Conservation (phyloP, 2,113 vertebrate species). For the Triplophysa siluroides region DNA sequence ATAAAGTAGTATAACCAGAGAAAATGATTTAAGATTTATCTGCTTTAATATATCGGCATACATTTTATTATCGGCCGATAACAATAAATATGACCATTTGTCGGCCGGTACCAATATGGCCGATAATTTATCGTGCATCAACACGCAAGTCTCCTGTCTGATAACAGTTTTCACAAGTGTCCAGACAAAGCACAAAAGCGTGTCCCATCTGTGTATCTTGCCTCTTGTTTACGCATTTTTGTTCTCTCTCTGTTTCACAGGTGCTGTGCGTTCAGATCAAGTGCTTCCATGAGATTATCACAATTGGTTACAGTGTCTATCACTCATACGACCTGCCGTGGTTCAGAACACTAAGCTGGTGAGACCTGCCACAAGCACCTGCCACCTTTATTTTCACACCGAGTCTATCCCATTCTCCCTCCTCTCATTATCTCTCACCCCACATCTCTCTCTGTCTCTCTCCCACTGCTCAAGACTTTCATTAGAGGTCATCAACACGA, state of each 20-base stretch:
- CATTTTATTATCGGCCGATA: too few relatives aligned
- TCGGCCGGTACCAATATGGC: too few relatives aligned
- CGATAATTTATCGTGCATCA: too few relatives aligned
- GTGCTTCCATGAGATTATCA: constrained; percentile 98
- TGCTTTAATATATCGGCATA: too few relatives aligned
- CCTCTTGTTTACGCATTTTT: not conserved
- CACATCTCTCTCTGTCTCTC: not conserved
- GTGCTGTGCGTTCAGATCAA: constrained; percentile 98
- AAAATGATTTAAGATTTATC: too few relatives aligned
- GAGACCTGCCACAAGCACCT: constrained; percentile 56
- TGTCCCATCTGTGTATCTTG: not conserved
- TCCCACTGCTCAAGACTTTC: not conserved
- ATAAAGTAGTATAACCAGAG: too few relatives aligned
- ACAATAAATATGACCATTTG: too few relatives aligned
- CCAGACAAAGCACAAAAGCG: too few relatives aligned
- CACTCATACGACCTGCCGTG: constrained; percentile 97
- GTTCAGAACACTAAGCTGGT: constrained; percentile 98
- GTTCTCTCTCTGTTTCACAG: constrained; percentile 65
- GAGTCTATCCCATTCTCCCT: not conserved
- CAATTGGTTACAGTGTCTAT: constrained; percentile 96
- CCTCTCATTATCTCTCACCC: constrained; percentile 11
- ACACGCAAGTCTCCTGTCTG: too few relatives aligned
- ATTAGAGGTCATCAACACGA: constrained; percentile 8
- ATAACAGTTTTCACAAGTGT: too few relatives aligned
- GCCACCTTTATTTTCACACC: not conserved